Base-by-base conservation (phyloP, 2,888 invertebrate genomes). In the Chloromyia formosa region DNA sequence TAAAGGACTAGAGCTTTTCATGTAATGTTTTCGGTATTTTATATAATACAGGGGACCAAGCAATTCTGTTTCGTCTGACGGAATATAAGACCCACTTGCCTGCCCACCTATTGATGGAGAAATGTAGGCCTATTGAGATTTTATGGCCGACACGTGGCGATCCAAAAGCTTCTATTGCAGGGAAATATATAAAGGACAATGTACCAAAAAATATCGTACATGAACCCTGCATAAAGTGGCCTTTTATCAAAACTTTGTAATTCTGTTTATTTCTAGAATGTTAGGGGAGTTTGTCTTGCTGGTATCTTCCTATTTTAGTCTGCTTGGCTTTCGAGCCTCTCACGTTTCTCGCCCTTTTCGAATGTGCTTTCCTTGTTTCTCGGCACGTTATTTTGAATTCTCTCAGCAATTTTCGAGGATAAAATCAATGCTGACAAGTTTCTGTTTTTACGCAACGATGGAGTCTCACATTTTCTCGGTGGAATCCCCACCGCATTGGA, bases 381-480 rank as follows among this genome's bases (percentile, higher is more conserved):
- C 45, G 45, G 14, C 49, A 12, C 16, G n/a, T 40, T 62, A 40
- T 62, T 35, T 16, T 49, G 49, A 66, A 20, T 66, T 49, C 45
- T 20, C 1, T 66, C 49, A 20, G 14, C 45, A 45, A 22, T 66
- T 66, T 49, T 66, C 49, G 16, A 22, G 58, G 71, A 56, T 56
- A 71, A 71, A 71, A 71, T 71, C 71, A 56, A 71, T 71, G 71
- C 22, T 40, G 58, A 71, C 40, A 71, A 71, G 56, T 71, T 71
- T 71, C 71, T 56, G 56, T 71, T 71, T 54, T 71, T 20, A 71
- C 71, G 58, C 66, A 66, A 66, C 45, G 66, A 45, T 49, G 66
- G 7, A 66, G 20, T 66, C 40, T 42, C 42, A 64, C 42, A 64
- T 64, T 64, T 64, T 64, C 61, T 2, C 14, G 23, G 23, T 4